Evolutionary conservation across 2,797 vertebrate species (phyloP), one percentile per base, ranked within the genome.

Genomic region (Bradypodion ventrale): DNA sequence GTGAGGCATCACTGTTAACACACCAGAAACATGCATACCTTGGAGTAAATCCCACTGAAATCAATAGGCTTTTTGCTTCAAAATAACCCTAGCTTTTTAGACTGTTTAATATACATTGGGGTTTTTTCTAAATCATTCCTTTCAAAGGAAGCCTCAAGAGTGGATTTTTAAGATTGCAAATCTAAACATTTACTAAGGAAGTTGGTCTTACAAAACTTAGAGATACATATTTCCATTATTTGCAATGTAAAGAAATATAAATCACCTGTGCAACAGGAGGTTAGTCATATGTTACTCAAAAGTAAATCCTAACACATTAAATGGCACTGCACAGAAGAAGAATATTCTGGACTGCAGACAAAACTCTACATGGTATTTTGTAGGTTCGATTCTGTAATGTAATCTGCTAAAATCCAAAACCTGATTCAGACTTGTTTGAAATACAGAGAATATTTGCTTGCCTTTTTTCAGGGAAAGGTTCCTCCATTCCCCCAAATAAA

Each of bases 401-500:
- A 7, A 68, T 6, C 7, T n/a, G 62, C 29, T 46, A 13, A 23
- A 65, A 37, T 37, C 59, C 13, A 27, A 12, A 56, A 27, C 13
- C 21, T 23, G 46, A 75, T 32, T 29, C 4, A 15, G 13, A 15
- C 3, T 85, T 80, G 5, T 42, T 15, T 49, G 60, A 29, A 77
- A 70, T 5, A 5, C 68, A 29, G 42, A 32, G 19, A 29, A 42
- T 16, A 60, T 27, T 44, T 60, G 21, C 10, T 44, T 62, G 13
- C 32, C 37, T 29, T 56, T 19, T 19, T 16, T 56, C 56, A 16
- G 5, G 15, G 21, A 16, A 56, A 15, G 15, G 8, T 21, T 75
- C 19, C 23, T 32, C 0, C 29, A 4, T 10, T 5, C 2, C 1
- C 21, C 19, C 23, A 7, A 12, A 4, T 9, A 15, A 12, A 32